These are phyloP conservation scores for Anguilla megastoma DNA, from an alignment of 2,797 vertebrate species.

Conservation along the genomic window DNA sequence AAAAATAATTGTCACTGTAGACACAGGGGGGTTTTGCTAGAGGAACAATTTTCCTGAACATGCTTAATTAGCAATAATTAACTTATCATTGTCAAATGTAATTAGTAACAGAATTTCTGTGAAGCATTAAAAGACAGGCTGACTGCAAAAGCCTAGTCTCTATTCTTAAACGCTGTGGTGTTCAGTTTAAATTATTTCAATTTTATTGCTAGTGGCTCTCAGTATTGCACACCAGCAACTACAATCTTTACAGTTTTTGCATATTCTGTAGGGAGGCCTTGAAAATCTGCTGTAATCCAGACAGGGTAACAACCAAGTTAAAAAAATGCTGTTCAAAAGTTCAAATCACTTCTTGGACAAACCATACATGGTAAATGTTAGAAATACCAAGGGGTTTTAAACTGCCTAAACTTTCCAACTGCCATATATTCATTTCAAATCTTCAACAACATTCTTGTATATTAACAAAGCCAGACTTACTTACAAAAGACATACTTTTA, in stretches of 20 bases:
- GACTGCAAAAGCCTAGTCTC: background rate
- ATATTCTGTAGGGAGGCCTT: background rate
- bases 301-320: background rate
- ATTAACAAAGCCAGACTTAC: background rate
- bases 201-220: background rate
- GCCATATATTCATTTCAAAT: background rate
- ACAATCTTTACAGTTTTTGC: background rate
- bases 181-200: background rate
- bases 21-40: conserved; percentile 11
- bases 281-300: background rate
- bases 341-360: background rate
- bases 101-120: conserved; percentile 32
- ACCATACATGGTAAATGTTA: background rate
- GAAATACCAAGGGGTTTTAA: background rate
- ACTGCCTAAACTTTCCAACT: background rate
- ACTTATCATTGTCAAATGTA: conserved; percentile 40
- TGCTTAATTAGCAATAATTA: conserved; percentile 36
- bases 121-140: conserved; percentile 5
- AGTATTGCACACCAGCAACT: background rate
- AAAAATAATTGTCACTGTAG: conserved; percentile 32
- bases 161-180: background rate
- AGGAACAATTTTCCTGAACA: conserved; percentile 31
- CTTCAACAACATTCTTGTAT: background rate
- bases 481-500: no score
- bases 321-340: background rate